Base-by-base conservation (phyloP, 2,888 invertebrate species). In the Cybosia mesomella region DNA sequence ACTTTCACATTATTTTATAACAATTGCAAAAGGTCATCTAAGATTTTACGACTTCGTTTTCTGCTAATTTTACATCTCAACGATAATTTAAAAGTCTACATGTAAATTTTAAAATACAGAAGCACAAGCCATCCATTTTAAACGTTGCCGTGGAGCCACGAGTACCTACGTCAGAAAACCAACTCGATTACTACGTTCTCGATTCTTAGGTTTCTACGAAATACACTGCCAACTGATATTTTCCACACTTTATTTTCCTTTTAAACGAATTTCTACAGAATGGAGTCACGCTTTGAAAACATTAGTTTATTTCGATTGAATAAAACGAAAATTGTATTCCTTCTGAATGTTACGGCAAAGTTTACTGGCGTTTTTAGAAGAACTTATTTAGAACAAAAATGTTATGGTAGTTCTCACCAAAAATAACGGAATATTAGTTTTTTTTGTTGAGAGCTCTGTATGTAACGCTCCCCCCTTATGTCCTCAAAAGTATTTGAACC, bases 301-400 rank as follows among this genome's bases (percentile, higher is more conserved):
- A 81, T 81, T 81, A 78, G 68, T 78, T 78, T 75, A 67, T 76
- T 79, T 69, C 71, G 73, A 76, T 80, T 75, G 73, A 73, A 76
- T 76, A 70, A 73, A 79, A 72, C 67, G 67, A 70, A 72, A 75
- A 75, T 72, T 72, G 65, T 22, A 67, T 54, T 74, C 66, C 67
- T 21, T 32, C 63, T 68, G 64, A 62, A 80, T 72, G 57, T 69
- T 69, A 69, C 63, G 49, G 24, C 53, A 59, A 24, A 57, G 18
- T 43, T 64, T 43, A 36, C 11, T 36, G 59, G 53, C 39, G 22
- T 58, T 54, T 65, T 36, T 64, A 55, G 34, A n/a, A 54, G 53
- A n/a, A 66, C 13, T 43, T 64, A 58, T 43, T 64, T 22, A 28
- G 15, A 24, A 64, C 2, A 32, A 21, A 36, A 22, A 55, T 64